phyloP scores from a whole-genome alignment of 1,140 invertebrate species.

The Chironomus striatipennis region DNA sequence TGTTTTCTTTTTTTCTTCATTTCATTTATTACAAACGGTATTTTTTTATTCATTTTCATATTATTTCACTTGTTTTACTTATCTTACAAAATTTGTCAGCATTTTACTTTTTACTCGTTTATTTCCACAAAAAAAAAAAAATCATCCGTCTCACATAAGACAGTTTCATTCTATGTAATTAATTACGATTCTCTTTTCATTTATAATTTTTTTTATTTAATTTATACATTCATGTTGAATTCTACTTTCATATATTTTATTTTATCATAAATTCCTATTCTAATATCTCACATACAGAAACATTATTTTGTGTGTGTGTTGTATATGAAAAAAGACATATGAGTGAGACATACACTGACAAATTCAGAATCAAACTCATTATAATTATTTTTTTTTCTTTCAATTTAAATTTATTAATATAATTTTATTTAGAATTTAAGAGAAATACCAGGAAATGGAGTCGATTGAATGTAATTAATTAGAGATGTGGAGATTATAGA shows the following conservation, averaged over 20 bases:
- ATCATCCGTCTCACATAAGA: too few relatives aligned
- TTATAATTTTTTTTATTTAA: background rate
- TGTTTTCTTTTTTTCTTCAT: background rate
- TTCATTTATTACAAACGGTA: slow-evolving; percentile 3
- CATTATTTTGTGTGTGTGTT: too few relatives aligned
- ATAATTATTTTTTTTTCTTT: background rate
- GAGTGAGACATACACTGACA: background rate
- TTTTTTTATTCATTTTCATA: background rate
- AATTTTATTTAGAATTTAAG: slow-evolving; percentile 9
- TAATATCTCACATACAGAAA: background rate
- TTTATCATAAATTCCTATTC: slow-evolving; percentile 3
- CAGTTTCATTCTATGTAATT: too few relatives aligned
- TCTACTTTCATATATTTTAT: background rate
- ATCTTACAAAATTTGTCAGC: slow-evolving; percentile 16
- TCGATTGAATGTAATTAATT: too few relatives aligned
- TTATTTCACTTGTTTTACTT: background rate
- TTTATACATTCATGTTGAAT: slow-evolving; percentile 9
- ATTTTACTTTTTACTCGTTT: background rate
- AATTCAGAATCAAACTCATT: background rate
- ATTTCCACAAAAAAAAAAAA: too few relatives aligned
- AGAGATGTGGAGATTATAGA: too few relatives aligned
- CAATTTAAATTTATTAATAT: slow-evolving; percentile 8
- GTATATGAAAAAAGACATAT: background rate
- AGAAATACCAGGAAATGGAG: too few relatives aligned
- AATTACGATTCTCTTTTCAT: background rate